phyloP scores from a whole-genome alignment of 2,113 vertebrate genomes.

The Budorcas taxicolor region DNA sequence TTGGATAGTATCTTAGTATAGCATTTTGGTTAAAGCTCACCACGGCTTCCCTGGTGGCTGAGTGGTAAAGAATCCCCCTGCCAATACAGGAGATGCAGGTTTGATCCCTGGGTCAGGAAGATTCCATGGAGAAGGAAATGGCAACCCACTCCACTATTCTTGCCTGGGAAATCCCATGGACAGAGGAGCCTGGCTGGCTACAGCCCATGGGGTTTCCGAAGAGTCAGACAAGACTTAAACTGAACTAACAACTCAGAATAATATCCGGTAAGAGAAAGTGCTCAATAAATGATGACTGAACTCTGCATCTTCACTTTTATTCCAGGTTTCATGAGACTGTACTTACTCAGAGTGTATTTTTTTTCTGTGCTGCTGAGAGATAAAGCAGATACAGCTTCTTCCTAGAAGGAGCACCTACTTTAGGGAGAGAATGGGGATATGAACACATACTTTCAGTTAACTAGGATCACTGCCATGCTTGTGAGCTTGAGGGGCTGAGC shows the following conservation, averaged over 20 bases:
- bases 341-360: not conserved
- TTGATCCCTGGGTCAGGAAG: not conserved
- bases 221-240: not conserved
- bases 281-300: not conserved
- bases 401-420: not conserved
- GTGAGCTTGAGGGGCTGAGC: not conserved
- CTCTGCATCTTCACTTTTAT: not conserved
- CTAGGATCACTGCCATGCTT: fast-evolving
- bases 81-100: not conserved
- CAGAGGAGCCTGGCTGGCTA: not conserved
- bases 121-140: not conserved
- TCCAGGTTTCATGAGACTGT: not conserved
- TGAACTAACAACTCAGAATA: not conserved
- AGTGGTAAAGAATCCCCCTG: not conserved
- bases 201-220: not conserved
- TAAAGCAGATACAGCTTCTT: not conserved
- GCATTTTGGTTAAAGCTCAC: not conserved
- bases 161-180: not conserved
- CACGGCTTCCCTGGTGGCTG: not conserved
- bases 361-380: not conserved
- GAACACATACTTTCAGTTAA: too few relatives aligned
- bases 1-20: not conserved
- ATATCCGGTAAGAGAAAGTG: not conserved
- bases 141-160: not conserved
- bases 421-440: not conserved